Evolutionary conservation across 2,888 invertebrate genomes (phyloP), one percentile per base, ranked within the genome.

Genomic region (Drosophila barbarae): DNA sequence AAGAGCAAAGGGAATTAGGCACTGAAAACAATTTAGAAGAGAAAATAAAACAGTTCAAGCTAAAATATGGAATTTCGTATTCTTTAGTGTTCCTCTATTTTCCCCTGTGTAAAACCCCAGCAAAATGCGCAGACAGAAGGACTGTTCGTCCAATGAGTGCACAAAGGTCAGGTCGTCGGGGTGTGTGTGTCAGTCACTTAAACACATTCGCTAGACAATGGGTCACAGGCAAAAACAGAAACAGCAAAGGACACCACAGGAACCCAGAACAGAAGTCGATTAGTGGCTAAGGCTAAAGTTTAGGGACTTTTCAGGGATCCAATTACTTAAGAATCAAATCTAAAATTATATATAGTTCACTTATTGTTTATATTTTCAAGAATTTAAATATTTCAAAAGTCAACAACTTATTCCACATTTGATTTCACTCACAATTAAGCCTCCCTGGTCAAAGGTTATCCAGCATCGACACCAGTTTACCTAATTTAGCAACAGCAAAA

Each of bases 101-200:
- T 21, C 12, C 21, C 3, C 41, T 23, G 57, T 42, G 42, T 10
- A 36, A 36, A 21, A 4, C 26, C 39, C 39, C 39, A 26, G 9
- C 26, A 9, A 10, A 13, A 50, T 34, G 53, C 34, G 49, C 53
- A 23, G 55, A 36, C 55, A 36, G 28, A 4, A n/a, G 36, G 28
- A 30, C 42, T 7, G 34, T 9, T 41, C n/a, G 15, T 10, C 23
- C 64, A 30, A 15, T 41, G 50, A 50, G 50, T 32, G 38, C 32
- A 18, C 60, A 63, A 39, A 60, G 60, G 60, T 60, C 60, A 63
- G 46, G 60, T 60, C 36, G 38, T 10, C 47, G 13, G 63, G 44
- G 18, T 18, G 60, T 60, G 58, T 53, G 36, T 30, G 54, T 39
- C 60, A 59, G 60, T 57, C 57, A 41, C 39, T 57, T 57, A 21